Evolutionary conservation across 2,888 invertebrate species (phyloP), one percentile per base, ranked within the genome.

Genomic region (Aphidoletes aphidimyza): DNA sequence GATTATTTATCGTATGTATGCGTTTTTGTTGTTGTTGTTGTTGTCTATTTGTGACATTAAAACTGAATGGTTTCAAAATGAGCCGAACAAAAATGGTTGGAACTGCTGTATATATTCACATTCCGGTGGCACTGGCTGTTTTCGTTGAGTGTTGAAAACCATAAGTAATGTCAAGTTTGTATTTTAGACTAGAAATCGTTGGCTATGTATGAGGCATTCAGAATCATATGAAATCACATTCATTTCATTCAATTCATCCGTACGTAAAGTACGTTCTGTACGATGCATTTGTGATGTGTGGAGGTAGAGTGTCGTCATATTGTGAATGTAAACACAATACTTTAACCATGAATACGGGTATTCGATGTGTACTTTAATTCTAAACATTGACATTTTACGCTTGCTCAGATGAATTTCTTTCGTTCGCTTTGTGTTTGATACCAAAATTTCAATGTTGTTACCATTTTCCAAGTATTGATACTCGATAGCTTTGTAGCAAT

Each of bases 101-200:
- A n/a, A n/a, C n/a, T n/a, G n/a, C n/a, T n/a, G n/a, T n/a, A n/a
- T n/a, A n/a, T n/a, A n/a, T n/a, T n/a, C n/a, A n/a, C n/a, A n/a
- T n/a, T n/a, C n/a, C n/a, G n/a, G n/a, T n/a, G n/a, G n/a, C 1
- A 22, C 0, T 22, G 54, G n/a, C 54, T n/a, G 22, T 22, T 54
- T 54, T 54, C 54, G 54, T 54, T 54, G 22, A 54, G 54, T 54
- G 54, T 54, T n/a, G n/a, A n/a, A n/a, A 54, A n/a, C 22, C 54
- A 22, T 54, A 6, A n/a, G 54, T 22, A 54, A 54, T 9, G 54
- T 54, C 54, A 54, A 54, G 9, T 54, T 14, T 54, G 54, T 54
- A 54, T 54, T 54, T 54, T 54, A 54, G 54, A 54, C 54, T 54
- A 54, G 54, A 54, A 54, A 54, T 54, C 54, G 54, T 54, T 54